Evolutionary conservation across 2,113 vertebrate species (phyloP), one percentile per base, ranked within the genome.

Genomic region (Charadrius vociferus): DNA sequence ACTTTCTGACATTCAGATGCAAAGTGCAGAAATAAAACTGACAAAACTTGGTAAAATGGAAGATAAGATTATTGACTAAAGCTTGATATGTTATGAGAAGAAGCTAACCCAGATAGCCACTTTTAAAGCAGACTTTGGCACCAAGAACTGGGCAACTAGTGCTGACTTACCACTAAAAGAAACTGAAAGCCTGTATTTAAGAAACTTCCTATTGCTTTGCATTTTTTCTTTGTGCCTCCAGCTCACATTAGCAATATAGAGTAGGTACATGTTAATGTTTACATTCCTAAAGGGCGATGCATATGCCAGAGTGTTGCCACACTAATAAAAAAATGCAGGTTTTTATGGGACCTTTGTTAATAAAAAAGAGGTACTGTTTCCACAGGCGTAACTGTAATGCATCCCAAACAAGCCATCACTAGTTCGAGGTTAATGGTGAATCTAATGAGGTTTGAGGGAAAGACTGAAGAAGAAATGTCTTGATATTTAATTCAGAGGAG

Each of bases 191-290:
- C 81, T 95, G 1, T 95, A 41, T 90, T 97, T 95, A 94, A 97
- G 93, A 97, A 93, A 90, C 26, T 91, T 95, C n/a, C 67, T 92
- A 22, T 91, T 93, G 86, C 95, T 97, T 95, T 77, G 47, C 75
- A 21, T 95, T 96, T 96, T 97, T 88, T 75, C 50, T 86, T 68
- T 81, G 63, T 86, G 77, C 80, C 70, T 95, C 62, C 50, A 82
- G 84, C 87, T 93, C 81, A 75, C 34, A 77, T 97, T 95, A 95
- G 86, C 86, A 93, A 67, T 98, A 95, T 94, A 94, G 95, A 96
- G 75, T 61, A 97, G 70, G 53, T 87, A 83, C 26, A 66, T 4
- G 29, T 71, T 80, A 61, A 87, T 89, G 61, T 92, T 97, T 86
- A 83, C 80, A 23, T 96, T 97, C 95, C 94, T 97, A 68, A 98